These are phyloP conservation scores for Porites rus DNA, from an alignment of 92 coral and sea anemone genomes.

Conservation along the genomic window DNA sequence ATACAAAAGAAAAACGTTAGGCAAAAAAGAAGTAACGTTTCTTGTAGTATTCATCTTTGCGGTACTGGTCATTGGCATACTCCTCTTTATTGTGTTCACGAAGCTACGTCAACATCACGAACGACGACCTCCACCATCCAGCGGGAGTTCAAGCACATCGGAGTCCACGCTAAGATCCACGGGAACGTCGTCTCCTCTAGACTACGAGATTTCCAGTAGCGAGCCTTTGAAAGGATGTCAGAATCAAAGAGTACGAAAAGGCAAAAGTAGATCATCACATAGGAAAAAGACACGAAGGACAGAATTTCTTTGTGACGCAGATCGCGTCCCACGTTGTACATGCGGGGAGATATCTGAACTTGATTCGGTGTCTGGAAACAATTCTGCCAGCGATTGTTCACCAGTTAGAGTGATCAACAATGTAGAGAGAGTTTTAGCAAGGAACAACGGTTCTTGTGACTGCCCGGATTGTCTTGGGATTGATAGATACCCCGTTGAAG, in stretches of 20 bases:
- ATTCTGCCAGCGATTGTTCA: constrained; percentile 73
- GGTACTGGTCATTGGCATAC: constrained; percentile 75
- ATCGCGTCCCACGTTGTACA: constrained; percentile 78
- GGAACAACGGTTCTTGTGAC: constrained; percentile 63
- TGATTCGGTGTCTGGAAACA: constrained; percentile 75
- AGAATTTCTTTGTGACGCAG: constrained; percentile 69
- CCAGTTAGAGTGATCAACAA: constrained; percentile 67
- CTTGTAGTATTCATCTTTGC: constrained; percentile 87
- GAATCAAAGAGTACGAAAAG: constrained; percentile 49
- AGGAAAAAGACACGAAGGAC: constrained; percentile 53
- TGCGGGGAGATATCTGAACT: constrained; percentile 82
- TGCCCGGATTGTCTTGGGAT: constrained; percentile 75
- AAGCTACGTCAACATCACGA: constrained; percentile 89
- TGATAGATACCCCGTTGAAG: constrained; percentile 44
- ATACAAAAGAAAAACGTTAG: constrained; percentile 48
- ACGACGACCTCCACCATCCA: constrained; percentile 60
- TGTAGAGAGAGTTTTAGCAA: constrained; percentile 45
- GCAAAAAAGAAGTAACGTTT: constrained; percentile 83
- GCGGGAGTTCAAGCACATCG: constrained; percentile 95
- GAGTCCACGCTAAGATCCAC: constrained; percentile 90
- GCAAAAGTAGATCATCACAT: constrained; percentile 61
- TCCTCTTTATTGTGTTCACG: constrained; percentile 77
- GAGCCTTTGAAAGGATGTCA: constrained; percentile 64
- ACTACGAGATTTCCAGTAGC: constrained; percentile 74
- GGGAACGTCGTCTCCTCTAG: constrained; percentile 82